These are phyloP conservation scores for Nautilus pompilius DNA, from an alignment of 1,140 invertebrate species.

Conservation along the genomic window DNA sequence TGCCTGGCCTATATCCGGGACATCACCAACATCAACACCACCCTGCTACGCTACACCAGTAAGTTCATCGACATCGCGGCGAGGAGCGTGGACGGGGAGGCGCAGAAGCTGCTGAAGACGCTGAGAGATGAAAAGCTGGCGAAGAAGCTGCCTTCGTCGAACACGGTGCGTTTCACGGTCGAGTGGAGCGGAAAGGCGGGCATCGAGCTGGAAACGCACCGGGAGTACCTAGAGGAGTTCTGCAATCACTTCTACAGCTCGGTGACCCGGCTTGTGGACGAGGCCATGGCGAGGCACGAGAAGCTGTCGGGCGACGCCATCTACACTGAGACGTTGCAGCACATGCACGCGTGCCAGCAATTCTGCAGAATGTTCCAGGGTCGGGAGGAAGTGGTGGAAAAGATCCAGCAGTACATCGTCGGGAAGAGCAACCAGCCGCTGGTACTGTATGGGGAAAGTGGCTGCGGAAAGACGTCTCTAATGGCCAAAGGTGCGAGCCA, in stretches of 20 bases:
- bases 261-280: slow-evolving; percentile 72
- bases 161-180: slow-evolving; percentile 71
- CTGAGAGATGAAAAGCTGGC: slow-evolving; percentile 73
- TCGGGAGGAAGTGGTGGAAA: slow-evolving; percentile 78
- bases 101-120: slow-evolving; percentile 83
- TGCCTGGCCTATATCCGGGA: slow-evolving; percentile 92
- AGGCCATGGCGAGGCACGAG: slow-evolving; percentile 59
- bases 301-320: slow-evolving; percentile 44
- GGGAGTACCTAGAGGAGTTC: slow-evolving; percentile 93
- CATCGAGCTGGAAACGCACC: slow-evolving; percentile 85
- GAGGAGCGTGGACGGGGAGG: slow-evolving; percentile 88
- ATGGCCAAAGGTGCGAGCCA: slow-evolving; percentile 88
- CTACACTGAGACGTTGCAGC: slow-evolving; percentile 88
- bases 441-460: slow-evolving; percentile 92
- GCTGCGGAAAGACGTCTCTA: slow-evolving; percentile 96
- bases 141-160: slow-evolving; percentile 36
- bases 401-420: slow-evolving; percentile 81
- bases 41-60: slow-evolving; percentile 83
- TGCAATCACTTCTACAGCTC: slow-evolving; percentile 86
- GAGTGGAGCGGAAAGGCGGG: slow-evolving; percentile 97
- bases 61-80: slow-evolving; percentile 93
- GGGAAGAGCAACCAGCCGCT: slow-evolving; percentile 80
- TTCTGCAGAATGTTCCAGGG: slow-evolving; percentile 96
- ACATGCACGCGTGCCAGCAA: slow-evolving; percentile 93
- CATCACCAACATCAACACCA: slow-evolving; percentile 96